Percentiles rank a stretch among this genome's conserved stretches.
phyloP scores from a whole-genome alignment of 2,888 invertebrate genomes.

The Anoncus sp. region DNA sequence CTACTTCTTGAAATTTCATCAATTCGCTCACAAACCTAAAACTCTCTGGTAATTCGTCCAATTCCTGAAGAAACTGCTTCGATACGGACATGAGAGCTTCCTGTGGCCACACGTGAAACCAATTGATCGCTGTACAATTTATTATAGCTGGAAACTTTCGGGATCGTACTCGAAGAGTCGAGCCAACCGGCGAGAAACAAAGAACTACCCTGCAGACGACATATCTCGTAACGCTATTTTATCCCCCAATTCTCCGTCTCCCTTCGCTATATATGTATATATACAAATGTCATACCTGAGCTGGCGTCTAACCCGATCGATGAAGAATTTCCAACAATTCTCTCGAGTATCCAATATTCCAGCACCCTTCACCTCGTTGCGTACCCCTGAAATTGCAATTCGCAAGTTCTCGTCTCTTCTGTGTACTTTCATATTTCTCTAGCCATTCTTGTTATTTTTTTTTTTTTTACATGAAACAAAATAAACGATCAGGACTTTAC shows the following conservation, averaged over 20 bases:
- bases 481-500: not conserved
- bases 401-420: slow-evolving; percentile 4
- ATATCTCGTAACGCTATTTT: slow-evolving; percentile 20
- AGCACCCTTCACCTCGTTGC: slow-evolving; percentile 89
- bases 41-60: slow-evolving; percentile 91
- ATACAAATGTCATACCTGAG: slow-evolving; percentile 81
- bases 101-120: slow-evolving; percentile 99
- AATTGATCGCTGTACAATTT: slow-evolving; percentile 97
- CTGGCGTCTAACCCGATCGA: slow-evolving; percentile 96
- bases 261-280: slow-evolving; percentile 4
- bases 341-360: slow-evolving; percentile 96
- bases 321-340: slow-evolving; percentile 99
- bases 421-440: not conserved
- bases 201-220: slow-evolving; percentile 89
- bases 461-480: slow-evolving; percentile 3
- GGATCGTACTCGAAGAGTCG: slow-evolving; percentile 95
- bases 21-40: slow-evolving; percentile 73
- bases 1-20: not conserved
- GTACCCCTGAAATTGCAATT: slow-evolving; percentile 75
- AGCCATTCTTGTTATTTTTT: not conserved
- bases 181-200: slow-evolving; percentile 98
- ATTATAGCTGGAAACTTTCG: slow-evolving; percentile 98
- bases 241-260: not conserved
- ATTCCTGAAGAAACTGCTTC: slow-evolving; percentile 92
- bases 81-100: slow-evolving; percentile 98